Evolutionary conservation across 2,113 vertebrate genomes (phyloP), one percentile per base, ranked within the genome.

Genomic region (Thalassarche chlororhynchos): DNA sequence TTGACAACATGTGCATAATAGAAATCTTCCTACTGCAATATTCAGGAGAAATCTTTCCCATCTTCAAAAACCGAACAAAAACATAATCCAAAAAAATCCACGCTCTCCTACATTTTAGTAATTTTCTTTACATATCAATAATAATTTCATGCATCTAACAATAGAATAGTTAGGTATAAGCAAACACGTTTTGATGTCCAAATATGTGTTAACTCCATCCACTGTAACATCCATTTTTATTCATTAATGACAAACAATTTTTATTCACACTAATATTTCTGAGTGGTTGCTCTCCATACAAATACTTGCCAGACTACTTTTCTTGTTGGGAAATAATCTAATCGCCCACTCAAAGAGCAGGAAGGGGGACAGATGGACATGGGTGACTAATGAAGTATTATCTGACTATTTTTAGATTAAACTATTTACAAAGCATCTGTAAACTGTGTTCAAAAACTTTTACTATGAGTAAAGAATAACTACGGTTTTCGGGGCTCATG

Each of bases 401-500:
- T 44, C 78, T 18, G 20, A 57, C 81, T 95, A 87, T 93, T 88
- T 93, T 96, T 77, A 93, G 90, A 90, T 58, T 62, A 66, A 94
- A 93, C 61, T 85, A 80, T 71, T 81, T 54, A 72, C 36, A 84
- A 90, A 95, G 79, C 75, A 84, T 66, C 77, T 60, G 61, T 52
- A 94, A 94, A 61, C 78, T n/a, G 34, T 11, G 46, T 31, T 74
- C 36, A 88, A 49, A 89, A 90, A 57, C 84, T 80, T 89, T 42
- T 52, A 69, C 57, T 79, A 14, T 4, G 19, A 89, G 44, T 36
- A 46, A 92, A 78, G 64, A 86, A 3, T 28, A 84, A 87, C 69
- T 31, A 14, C 0, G 0, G 2, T 18, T 61, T 66, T 49, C 2
- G 6, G 17, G 46, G 34, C 36, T 87, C 47, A 13, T 5, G 32